Percentiles rank a stretch among this genome's conserved stretches.
These are phyloP conservation scores for fruit fly (Drosophila melanogaster) DNA, from an alignment of 1,140 invertebrate species.

Conservation along the genomic window DNA sequence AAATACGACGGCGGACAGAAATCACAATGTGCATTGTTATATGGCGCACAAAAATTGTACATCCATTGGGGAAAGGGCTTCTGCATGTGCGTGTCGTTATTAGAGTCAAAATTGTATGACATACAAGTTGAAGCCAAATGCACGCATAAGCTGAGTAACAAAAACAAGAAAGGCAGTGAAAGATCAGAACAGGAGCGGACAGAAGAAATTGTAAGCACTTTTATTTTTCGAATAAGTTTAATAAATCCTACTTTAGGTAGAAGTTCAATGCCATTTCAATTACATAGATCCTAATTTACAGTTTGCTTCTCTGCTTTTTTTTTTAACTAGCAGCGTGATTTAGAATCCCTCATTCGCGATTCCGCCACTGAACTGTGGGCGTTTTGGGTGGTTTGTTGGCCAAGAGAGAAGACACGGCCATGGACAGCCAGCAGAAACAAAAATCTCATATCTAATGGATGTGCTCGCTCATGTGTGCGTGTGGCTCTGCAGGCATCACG, in stretches of 20 bases:
- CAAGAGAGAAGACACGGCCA: constrained; percentile 28
- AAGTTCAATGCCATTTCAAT: no score
- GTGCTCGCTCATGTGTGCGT: constrained; percentile 63
- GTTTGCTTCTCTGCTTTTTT: no score
- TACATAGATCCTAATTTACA: no score
- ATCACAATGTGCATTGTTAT: constrained; percentile 65
- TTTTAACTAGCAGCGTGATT: no score
- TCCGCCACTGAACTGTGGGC: background rate
- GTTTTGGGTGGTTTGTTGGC: background rate
- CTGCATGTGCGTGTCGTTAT: constrained; percentile 52
- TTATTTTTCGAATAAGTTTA: background rate
- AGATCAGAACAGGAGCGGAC: background rate
- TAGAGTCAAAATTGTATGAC: constrained; percentile 67
- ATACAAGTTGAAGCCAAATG: constrained; percentile 66
- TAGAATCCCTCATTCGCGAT: background rate
- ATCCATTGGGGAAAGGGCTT: constrained; percentile 34
- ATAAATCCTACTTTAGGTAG: no score
- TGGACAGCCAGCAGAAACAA: constrained; percentile 54
- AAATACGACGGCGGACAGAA: constrained; percentile 32
- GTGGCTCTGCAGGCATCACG: constrained; percentile 70
- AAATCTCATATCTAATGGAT: constrained; percentile 81
- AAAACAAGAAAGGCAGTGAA: constrained; percentile 1
- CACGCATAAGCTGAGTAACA: constrained; percentile 55
- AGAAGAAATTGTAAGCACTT: no score
- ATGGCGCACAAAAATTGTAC: constrained; percentile 48